A percentile compares a stretch with the other conserved stretches of the same genome.
These are phyloP conservation scores for Lithosia quadra DNA, from an alignment of 2,888 invertebrate genomes.

Conservation along the genomic window DNA sequence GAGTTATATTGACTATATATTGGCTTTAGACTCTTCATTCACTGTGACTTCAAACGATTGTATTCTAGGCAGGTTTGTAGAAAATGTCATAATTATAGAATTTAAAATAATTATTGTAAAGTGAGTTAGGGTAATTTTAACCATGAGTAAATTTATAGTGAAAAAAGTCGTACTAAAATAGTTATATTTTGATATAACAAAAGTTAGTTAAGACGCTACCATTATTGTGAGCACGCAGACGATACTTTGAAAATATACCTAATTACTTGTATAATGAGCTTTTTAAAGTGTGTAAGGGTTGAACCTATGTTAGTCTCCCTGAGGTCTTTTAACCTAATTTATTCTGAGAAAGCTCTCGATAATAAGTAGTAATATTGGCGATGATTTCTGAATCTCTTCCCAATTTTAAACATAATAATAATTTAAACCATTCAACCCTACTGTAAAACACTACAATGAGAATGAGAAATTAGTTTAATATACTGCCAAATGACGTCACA, in stretches of 20 bases:
- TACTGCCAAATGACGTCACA: constrained; percentile 19
- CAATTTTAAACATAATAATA: neutral
- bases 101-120: too few relatives aligned
- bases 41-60: constrained; percentile 8
- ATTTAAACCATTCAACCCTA: too few relatives aligned
- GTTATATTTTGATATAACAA: too few relatives aligned
- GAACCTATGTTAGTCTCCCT: neutral
- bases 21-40: constrained; percentile 23
- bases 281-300: neutral
- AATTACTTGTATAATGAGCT: neutral
- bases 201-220: too few relatives aligned
- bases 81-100: too few relatives aligned
- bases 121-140: too few relatives aligned
- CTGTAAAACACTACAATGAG: neutral
- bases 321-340: neutral
- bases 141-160: neutral
- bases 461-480: neutral
- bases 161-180: too few relatives aligned
- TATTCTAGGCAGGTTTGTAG: too few relatives aligned
- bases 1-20: constrained; percentile 32
- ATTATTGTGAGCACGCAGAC: too few relatives aligned
- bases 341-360: neutral
- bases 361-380: neutral
- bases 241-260: too few relatives aligned
- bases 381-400: neutral